Conservation (phyloP, 2,797 vertebrate species). For the Psittacula derbiana region DNA sequence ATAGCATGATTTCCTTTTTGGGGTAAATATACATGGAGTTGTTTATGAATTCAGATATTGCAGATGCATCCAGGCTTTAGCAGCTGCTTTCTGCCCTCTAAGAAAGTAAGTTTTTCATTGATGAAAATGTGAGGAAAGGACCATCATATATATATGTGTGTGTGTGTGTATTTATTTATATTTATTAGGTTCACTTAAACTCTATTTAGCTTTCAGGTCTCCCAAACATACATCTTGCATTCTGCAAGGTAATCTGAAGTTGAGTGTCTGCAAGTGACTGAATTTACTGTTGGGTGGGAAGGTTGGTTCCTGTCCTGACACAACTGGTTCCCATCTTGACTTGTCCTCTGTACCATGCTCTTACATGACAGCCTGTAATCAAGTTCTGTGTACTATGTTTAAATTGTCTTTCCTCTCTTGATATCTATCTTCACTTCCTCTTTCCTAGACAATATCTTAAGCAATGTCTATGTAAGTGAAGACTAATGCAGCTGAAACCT, state of each 20-base stretch:
- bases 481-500: background rate
- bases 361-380: background rate
- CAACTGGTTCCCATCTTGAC: background rate
- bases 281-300: background rate
- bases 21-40: background rate
- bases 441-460: background rate
- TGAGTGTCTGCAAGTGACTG: background rate
- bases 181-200: background rate
- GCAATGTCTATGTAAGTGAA: background rate
- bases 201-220: background rate
- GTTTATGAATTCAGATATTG: background rate
- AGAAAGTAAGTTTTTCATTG: background rate
- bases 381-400: background rate
- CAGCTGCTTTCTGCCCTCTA: background rate
- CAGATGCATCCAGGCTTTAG: background rate
- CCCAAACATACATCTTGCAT: background rate
- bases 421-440: background rate
- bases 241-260: background rate
- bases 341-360: background rate
- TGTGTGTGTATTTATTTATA: background rate
- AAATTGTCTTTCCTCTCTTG: conserved; percentile 2
- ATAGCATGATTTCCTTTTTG: background rate
- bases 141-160: background rate
- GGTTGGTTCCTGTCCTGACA: background rate
- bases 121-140: background rate